phyloP scores from a whole-genome alignment of 2,113 vertebrate genomes.

The Hepsetus odoe region DNA sequence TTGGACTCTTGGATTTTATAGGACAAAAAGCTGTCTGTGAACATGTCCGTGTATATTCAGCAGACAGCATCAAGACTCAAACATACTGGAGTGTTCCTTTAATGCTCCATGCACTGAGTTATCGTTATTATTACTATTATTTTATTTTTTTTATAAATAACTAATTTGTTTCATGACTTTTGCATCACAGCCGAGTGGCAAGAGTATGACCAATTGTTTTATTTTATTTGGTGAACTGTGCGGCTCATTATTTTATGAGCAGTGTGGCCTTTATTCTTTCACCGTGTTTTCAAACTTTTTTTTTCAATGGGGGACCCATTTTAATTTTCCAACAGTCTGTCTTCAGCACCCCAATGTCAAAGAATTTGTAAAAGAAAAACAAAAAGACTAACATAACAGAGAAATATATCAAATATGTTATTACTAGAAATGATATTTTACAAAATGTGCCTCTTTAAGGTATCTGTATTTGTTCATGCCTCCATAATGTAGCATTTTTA shows the following conservation, averaged over 20 bases:
- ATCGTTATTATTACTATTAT: too few species aligned
- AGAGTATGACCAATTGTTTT: not conserved
- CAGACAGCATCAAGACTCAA: too few species aligned
- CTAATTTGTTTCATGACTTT: not conserved
- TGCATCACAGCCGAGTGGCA: not conserved
- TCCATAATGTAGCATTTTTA: constrained; percentile 64
- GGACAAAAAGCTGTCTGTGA: too few species aligned
- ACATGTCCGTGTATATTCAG: too few species aligned
- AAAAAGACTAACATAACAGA: too few species aligned
- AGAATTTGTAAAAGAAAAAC: constrained; percentile 4
- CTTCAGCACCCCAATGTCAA: not conserved
- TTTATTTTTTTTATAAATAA: too few species aligned
- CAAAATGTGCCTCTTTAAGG: not conserved
- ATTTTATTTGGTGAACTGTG: too few species aligned
- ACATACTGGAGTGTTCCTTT: too few species aligned
- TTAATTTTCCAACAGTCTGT: not conserved
- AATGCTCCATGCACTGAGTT: too few species aligned
- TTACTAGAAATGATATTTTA: constrained; percentile 3
- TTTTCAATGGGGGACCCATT: not conserved
- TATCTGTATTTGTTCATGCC: constrained; percentile 36
- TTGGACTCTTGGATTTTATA: too few species aligned
- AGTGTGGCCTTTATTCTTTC: not conserved
- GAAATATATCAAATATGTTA: not conserved
- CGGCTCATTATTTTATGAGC: not conserved
- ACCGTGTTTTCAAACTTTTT: not conserved